These are phyloP conservation scores for Caiman crocodilus DNA, from an alignment of 2,797 vertebrate species.

Conservation along the genomic window DNA sequence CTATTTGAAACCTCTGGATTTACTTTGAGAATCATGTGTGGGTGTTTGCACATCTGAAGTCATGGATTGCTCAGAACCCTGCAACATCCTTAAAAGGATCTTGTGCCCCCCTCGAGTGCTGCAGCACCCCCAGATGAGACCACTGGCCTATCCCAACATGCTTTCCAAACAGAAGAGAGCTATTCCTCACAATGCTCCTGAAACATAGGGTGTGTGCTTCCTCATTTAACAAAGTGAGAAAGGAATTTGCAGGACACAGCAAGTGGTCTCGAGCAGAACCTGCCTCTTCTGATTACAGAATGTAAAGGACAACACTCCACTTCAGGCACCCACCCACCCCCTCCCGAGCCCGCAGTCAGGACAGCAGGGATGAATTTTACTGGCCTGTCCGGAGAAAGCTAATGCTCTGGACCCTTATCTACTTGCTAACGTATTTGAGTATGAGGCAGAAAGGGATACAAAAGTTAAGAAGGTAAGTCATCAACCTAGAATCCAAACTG, in stretches of 20 bases:
- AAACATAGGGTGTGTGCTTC: not conserved
- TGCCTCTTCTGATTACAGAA: not conserved
- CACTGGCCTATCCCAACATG: too few relatives aligned
- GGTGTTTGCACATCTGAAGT: too few relatives aligned
- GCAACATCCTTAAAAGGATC: too few relatives aligned
- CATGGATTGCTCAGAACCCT: too few relatives aligned
- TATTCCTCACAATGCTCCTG: not conserved
- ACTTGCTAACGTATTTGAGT: not conserved
- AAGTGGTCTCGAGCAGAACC: not conserved
- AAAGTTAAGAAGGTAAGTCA: not conserved
- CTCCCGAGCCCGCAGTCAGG: not conserved
- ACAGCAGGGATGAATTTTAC: not conserved
- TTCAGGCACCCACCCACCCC: not conserved
- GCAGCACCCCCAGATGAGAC: too few relatives aligned
- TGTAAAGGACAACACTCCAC: not conserved
- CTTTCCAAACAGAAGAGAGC: not conserved
- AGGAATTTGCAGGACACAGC: not conserved
- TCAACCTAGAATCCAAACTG: not conserved
- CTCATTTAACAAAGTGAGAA: not conserved
- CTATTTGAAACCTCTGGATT: too few relatives aligned
- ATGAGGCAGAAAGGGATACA: not conserved
- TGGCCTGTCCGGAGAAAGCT: not conserved
- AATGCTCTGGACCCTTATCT: not conserved
- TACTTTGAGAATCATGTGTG: too few relatives aligned
- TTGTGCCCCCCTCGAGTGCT: too few relatives aligned